Evolutionary conservation across 2,113 vertebrate species (phyloP), one percentile per base, ranked within the genome.

Genomic region (Triplophysa tibetana): DNA sequence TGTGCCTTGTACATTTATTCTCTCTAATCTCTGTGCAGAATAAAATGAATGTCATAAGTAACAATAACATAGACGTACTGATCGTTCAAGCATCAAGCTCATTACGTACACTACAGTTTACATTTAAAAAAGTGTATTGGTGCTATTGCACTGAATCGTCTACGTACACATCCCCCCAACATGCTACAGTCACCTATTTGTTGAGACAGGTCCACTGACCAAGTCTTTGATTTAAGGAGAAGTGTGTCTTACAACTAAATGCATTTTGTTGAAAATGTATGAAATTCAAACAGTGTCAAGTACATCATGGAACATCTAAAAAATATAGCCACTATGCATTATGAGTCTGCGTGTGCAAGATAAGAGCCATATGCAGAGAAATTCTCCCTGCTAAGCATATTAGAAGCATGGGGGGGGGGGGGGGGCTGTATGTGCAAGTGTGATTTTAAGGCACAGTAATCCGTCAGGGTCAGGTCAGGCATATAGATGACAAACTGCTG

Each of bases 401-500:
- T 65, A 65, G 73, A 70, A 64, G 61, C 50, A 70, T 63, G 43
- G 1, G 60, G 23, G 26, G 33, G 43, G 1, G 60, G 23, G 26
- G 33, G 29, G 29, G 29, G 33, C 56, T 16, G 1, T 62, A 45
- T 74, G 45, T 58, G 66, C 63, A 16, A 67, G 60, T 82, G 62
- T 82, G 68, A 75, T 45, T 73, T 60, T 66, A 74, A 60, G 29
- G 29, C 64, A 72, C 8, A n/a, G 56, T 74, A 61, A 73, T 38
- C 24, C 63, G 78, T 64, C 54, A 81, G 77, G 41, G 50, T 76
- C 63, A 63, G 45, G 67, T 83, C 54, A 82, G 74, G 64, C 56
- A 64, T 54, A 83, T 83, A 66, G 66, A 81, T 77, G 75, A 81
- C 6, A 29, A 64, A 21, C 79, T 75, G 66, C 67, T 78, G 2